Base-by-base conservation (phyloP, 2,888 invertebrate species). In the Dermolepida albohirtum region DNA sequence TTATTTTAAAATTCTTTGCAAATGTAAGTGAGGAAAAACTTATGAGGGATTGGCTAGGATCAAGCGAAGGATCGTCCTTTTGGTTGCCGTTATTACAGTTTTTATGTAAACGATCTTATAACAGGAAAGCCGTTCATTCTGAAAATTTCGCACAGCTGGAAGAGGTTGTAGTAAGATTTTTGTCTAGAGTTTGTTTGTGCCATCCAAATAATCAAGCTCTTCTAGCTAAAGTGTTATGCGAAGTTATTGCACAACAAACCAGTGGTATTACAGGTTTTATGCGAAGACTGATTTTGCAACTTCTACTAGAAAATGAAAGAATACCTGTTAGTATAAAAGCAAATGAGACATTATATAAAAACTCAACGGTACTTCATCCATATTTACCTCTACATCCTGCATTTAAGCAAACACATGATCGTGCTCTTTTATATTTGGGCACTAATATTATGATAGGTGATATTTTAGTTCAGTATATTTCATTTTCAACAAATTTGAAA, bases 41-140 rank as follows among this genome's bases (percentile, higher is more conserved):
- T 72, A 90, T 96, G 86, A 90, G 94, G 73, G 93, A 94, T 82
- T 96, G 96, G 96, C 87, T 96, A 52, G 96, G 96, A 11, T 89
- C 89, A 0, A 83, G 86, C 55, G 90, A 92, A 73, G 95, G 95
- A 6, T 89, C 91, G 1, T 86, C 88, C n/a, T 96, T 96, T 84
- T 96, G 96, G 96, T 87, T 90, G 52, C 92, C 94, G 2, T 84
- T 96, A 70, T 85, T 96, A 8, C 88, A 89, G 68, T 86, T 94
- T 79, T 86, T 94, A 29, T 93, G 93, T 79, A 88, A 79, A 64
- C 78, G 79, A 62, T 79, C 80, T 0, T 72, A 72, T 0, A 76
- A 74, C 43, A 77, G 75, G 62, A 77, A 78, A 68, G 78, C 78
- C 2, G 79, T 73, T 7, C 64, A 69, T 68, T 80, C 81, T 0